These are phyloP conservation scores for Pristis pectinata DNA, from an alignment of 2,797 vertebrate species.

Conservation along the genomic window DNA sequence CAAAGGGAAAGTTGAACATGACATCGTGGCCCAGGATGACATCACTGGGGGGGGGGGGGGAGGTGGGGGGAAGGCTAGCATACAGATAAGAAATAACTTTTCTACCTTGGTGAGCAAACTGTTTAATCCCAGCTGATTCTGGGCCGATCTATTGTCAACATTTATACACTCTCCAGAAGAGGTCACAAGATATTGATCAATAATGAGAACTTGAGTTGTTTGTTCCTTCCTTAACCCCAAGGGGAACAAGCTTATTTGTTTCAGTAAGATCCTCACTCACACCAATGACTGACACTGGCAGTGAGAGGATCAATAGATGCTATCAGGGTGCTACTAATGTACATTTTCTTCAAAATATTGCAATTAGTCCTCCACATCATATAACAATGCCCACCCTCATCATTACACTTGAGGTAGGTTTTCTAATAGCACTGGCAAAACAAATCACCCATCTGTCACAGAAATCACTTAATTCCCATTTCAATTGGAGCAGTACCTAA, in stretches of 20 bases:
- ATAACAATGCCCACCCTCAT: neutral
- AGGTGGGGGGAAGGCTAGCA: too few relatives aligned
- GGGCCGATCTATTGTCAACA: neutral
- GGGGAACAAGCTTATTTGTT: neutral
- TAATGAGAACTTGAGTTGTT: neutral
- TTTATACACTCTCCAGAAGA: neutral
- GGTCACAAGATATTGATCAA: neutral
- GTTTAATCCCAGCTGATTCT: neutral
- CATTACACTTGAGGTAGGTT: neutral
- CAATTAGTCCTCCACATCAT: neutral
- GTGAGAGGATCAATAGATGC: neutral
- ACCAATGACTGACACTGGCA: neutral
- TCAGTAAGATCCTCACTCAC: neutral
- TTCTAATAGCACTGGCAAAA: neutral
- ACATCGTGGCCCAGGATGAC: neutral
- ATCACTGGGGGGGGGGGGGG: neutral
- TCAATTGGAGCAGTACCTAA: neutral
- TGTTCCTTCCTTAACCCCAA: neutral
- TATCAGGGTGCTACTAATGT: neutral
- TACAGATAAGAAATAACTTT: neutral
- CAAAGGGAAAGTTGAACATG: neutral
- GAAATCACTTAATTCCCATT: neutral
- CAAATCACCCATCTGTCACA: neutral
- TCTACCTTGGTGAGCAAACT: neutral
- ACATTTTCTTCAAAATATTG: neutral